phyloP scores from a whole-genome alignment of 2,888 invertebrate species.

The Tetragonula carbonaria region DNA sequence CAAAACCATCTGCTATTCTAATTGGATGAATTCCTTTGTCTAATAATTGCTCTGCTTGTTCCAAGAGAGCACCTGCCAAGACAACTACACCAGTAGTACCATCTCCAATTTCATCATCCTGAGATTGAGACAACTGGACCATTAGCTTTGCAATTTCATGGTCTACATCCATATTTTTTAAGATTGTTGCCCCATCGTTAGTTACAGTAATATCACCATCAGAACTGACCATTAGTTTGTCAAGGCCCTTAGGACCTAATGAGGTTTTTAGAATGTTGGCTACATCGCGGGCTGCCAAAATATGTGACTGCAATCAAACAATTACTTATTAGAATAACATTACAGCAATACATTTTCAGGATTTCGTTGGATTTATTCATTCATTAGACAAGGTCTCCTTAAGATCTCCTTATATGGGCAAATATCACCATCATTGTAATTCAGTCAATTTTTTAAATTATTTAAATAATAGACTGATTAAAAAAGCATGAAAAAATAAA shows the following conservation, averaged over 20 bases:
- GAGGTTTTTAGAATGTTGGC: constrained; percentile 96
- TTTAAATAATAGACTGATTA: not conserved
- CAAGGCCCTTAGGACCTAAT: constrained; percentile 97
- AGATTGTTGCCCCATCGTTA: constrained; percentile 99
- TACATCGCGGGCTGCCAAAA: constrained; percentile 97
- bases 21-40: constrained; percentile 99
- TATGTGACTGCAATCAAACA: constrained; percentile 93
- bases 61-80: constrained; percentile 94
- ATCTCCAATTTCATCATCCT: constrained; percentile 99
- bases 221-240: constrained; percentile 98
- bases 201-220: constrained; percentile 99
- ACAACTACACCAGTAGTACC: constrained; percentile 99
- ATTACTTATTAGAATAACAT: constrained; percentile 41
- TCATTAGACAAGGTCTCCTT: not conserved
- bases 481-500: not conserved
- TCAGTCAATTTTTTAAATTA: not conserved
- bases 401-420: constrained; percentile 65
- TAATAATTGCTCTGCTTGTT: constrained; percentile 95
- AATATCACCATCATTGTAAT: constrained; percentile 9
- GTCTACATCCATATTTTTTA: constrained; percentile 99
- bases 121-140: constrained; percentile 99
- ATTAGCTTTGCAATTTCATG: constrained; percentile 99
- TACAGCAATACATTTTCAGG: not conserved
- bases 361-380: not conserved
- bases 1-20: constrained; percentile 99